Base-by-base conservation (phyloP, 2,888 invertebrate genomes). In the Galerucella calmariensis region DNA sequence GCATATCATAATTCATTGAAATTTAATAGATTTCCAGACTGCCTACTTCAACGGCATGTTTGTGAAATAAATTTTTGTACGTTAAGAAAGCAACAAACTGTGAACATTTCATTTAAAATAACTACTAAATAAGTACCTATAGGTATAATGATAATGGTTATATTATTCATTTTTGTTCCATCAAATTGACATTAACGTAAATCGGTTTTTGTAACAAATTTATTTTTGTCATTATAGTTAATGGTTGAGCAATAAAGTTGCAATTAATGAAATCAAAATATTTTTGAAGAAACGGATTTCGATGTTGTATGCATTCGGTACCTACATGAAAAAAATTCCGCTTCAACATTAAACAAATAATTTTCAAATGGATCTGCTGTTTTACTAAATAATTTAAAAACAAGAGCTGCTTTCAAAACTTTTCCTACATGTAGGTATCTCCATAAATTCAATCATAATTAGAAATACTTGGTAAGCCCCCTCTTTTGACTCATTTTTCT, bases 331-430 rank as follows among this genome's bases (percentile, higher is more conserved):
- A 56, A 56, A 56, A 16, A 56, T 56, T 56, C 16, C 16, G 16
- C 4, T 16, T 20, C 4, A 5, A 82, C 81, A 78, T 79, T 79
- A 79, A 83, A 41, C 35, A 41, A 41, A 41, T 41, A 41, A 9
- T 41, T 9, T 41, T 8, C 0, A 0, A 41, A 9, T 41, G 9
- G 8, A 41, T 41, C 35, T 41, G 9, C 35, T 9, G 35, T 41
- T 8, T 41, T 41, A 41, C 9, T 41, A 35, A 35, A 35, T 6
- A 41, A 41, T 41, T 27, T 41, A 9, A 41, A 41, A 41, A 41
- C 35, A 35, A 35, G 35, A 35, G 35, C 35, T 35, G 4, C 35
- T 35, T 35, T 35, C 35, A 35, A 35, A 35, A 35, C 35, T 6
- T 35, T 35, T 35, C 0, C 5, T 35, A 5, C 35, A 35, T 35